Evolutionary conservation across 2,888 invertebrate genomes (phyloP), one percentile per base, ranked within the genome.

Genomic region (Drosophila demipolita): DNA sequence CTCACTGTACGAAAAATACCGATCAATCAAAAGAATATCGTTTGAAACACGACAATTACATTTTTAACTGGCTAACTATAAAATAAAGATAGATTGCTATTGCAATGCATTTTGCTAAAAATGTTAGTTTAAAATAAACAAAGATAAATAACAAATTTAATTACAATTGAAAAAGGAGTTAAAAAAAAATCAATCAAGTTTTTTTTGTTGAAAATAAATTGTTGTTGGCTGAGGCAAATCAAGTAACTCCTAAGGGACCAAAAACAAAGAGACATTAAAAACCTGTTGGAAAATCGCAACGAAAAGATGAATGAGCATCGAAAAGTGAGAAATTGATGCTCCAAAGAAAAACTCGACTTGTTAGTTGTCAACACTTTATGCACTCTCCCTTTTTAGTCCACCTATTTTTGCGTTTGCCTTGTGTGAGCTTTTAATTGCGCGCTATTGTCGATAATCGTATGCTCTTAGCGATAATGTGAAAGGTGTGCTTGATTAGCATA

Each of bases 251-350:
- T 6, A 29, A 32, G 61, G 38, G 17, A 42, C 29, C 36, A 33
- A 58, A 58, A 40, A 32, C 45, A 26, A 40, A 53, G 32, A 35
- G 42, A 26, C 45, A 61, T n/a, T 35, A 26, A 35, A 70, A 69
- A 69, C 69, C 61, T 61, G 70, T 69, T 69, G 32, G 70, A 36
- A 69, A 49, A 49, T 69, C 23, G 38, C 26, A n/a, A 35, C 45
- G 23, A 69, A 68, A 48, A 54, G 38, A 69, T 69, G 48, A 59
- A 69, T 69, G 45, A 36, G 53, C 49, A 40, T 53, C 40, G 23
- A 40, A 69, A 69, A 61, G 54, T 53, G 17, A 36, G 48, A 48
- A 59, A 69, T 69, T 60, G 60, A 38, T 26, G 58, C 40, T 42
- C 55, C 26, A 38, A 52, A 52, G 32, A 45, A 53, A 42, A 62